phyloP scores from a whole-genome alignment of 1,140 invertebrate genomes.

The Drosophila ananassae region DNA sequence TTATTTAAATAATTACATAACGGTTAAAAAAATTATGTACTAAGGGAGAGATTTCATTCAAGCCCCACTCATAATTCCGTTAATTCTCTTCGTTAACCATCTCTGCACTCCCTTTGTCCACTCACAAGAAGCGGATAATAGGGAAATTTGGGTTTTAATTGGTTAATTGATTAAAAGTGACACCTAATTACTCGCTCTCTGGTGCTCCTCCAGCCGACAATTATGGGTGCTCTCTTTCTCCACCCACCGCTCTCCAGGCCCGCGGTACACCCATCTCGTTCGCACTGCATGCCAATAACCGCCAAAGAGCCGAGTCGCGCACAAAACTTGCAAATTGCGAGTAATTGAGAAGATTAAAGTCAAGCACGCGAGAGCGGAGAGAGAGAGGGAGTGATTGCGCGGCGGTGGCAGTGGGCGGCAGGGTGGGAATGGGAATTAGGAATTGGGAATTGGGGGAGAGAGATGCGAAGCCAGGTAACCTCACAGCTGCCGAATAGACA shows the following conservation, averaged over 20 bases:
- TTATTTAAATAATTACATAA: neutral
- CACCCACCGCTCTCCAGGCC: neutral
- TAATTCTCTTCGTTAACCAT: conserved; percentile 13
- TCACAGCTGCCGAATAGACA: conserved; percentile 52
- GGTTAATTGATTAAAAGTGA: conserved; percentile 43
- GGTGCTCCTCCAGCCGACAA: conserved; percentile 38
- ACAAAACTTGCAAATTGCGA: conserved; percentile 81
- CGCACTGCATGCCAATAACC: conserved; percentile 33
- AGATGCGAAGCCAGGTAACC: conserved; percentile 53
- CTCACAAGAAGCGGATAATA: conserved; percentile 9
- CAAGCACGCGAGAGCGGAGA: conserved; percentile 63
- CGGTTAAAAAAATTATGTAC: no score
- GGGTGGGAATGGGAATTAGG: neutral
- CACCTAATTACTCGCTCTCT: conserved; percentile 34
- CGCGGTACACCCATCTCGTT: conserved; percentile 9
- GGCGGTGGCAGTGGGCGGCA: conserved; percentile 10
- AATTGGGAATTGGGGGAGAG: neutral
- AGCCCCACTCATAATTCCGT: no score
- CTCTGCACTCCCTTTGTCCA: neutral
- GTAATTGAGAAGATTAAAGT: conserved; percentile 83
- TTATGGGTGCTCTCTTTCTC: conserved; percentile 14
- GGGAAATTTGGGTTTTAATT: conserved; percentile 19
- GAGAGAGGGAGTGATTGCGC: conserved; percentile 13
- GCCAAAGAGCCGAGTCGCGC: conserved; percentile 38
- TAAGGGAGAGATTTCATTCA: no score